Evolutionary conservation across 2,113 vertebrate genomes (phyloP).

Genomic region (Carlito syrichta): DNA sequence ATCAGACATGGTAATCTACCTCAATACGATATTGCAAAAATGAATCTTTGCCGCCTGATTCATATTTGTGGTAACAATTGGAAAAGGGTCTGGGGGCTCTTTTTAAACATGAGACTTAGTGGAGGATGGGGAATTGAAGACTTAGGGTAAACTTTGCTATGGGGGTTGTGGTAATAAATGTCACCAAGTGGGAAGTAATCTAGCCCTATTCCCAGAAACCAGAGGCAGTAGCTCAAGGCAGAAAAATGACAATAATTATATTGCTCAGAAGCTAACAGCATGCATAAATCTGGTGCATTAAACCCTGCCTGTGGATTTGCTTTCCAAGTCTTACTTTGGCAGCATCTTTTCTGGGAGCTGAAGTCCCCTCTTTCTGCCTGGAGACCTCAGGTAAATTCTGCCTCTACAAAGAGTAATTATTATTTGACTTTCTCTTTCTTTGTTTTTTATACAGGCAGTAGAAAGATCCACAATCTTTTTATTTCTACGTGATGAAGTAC

Average conservation of each 20-base stretch:
- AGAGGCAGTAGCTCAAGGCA: slow-evolving; percentile 72
- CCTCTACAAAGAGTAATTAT: slow-evolving; percentile 54
- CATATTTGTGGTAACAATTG: slow-evolving; percentile 10
- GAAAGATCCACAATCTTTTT: slow-evolving; percentile 55
- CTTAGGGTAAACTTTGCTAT: slow-evolving; percentile 32
- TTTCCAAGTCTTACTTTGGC: slow-evolving; percentile 74
- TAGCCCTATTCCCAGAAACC: slow-evolving; percentile 76
- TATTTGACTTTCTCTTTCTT: background rate
- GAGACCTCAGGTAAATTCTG: slow-evolving; percentile 55
- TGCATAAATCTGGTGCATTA: slow-evolving; percentile 71
- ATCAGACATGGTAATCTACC: slow-evolving; percentile 16
- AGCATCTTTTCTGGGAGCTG: slow-evolving; percentile 46
- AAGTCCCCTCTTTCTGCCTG: slow-evolving; percentile 42
- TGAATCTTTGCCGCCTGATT: background rate
- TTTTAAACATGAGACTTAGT: slow-evolving; percentile 69
- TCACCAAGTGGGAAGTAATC: slow-evolving; percentile 68
- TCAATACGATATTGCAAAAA: slow-evolving; percentile 43
- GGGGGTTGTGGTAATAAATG: slow-evolving; percentile 46
- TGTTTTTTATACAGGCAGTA: slow-evolving; percentile 37
- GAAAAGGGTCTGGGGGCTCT: background rate
- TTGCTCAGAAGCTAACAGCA: slow-evolving; percentile 73
- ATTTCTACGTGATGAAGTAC: slow-evolving; percentile 44
- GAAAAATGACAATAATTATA: slow-evolving; percentile 78
- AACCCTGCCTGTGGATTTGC: slow-evolving; percentile 61
- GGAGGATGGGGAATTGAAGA: background rate